Conservation (phyloP, 2,888 invertebrate genomes). For the Lithophane leautieri region DNA sequence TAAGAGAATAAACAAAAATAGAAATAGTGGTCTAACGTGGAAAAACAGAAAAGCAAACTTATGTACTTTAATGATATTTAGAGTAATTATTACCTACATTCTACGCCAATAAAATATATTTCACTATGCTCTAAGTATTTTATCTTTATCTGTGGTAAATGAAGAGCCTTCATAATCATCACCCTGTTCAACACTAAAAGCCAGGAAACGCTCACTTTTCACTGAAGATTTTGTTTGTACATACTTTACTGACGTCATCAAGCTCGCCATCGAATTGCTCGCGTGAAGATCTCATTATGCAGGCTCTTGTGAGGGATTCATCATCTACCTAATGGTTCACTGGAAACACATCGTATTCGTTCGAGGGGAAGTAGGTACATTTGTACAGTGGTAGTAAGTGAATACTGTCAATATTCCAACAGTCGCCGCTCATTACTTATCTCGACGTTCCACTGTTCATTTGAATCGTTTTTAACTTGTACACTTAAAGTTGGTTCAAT, state of each 20-base stretch:
- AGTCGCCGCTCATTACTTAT: not conserved
- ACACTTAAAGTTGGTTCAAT: not conserved
- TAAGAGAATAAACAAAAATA: too few relatives aligned
- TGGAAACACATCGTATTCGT: not conserved
- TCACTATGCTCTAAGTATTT: not conserved
- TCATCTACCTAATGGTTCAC: not conserved
- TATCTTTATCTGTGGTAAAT: not conserved
- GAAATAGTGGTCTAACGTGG: not conserved
- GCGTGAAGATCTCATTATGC: not conserved
- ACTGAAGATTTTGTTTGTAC: not conserved
- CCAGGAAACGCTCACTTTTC: not conserved
- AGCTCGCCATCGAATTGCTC: not conserved
- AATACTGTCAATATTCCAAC: not conserved
- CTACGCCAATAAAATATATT: not conserved
- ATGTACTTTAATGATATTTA: not conserved
- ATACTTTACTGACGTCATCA: not conserved
- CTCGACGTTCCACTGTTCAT: not conserved
- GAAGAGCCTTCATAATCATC: not conserved
- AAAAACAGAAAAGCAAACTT: not conserved
- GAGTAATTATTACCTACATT: too few relatives aligned
- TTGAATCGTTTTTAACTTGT: not conserved
- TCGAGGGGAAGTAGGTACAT: not conserved
- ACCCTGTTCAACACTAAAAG: not conserved
- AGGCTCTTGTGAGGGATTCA: not conserved
- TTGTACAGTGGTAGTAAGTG: not conserved